phyloP scores from a whole-genome alignment of 1,140 invertebrate genomes.

The Drosophila equinoxialis region DNA sequence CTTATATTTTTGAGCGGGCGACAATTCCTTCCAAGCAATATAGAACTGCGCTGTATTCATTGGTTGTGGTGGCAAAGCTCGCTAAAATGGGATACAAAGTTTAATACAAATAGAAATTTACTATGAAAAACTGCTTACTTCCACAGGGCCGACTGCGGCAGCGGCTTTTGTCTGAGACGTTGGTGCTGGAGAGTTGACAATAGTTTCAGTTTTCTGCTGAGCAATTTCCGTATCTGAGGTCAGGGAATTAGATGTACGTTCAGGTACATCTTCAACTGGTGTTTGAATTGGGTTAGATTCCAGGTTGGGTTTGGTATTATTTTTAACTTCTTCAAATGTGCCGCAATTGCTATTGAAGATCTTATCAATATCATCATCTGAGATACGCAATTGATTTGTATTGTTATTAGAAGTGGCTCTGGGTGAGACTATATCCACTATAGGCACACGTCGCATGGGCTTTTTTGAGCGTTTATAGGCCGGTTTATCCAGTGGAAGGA shows the following conservation, averaged over 20 bases:
- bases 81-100: slow-evolving; percentile 34
- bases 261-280: slow-evolving; percentile 4
- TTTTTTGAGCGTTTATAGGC: slow-evolving; percentile 87
- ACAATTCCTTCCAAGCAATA: slow-evolving; percentile 75
- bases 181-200: neutral
- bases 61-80: slow-evolving; percentile 55
- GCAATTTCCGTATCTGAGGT: neutral
- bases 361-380: slow-evolving; percentile 80
- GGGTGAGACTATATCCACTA: slow-evolving; percentile 84
- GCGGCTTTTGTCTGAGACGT: neutral
- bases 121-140: slow-evolving; percentile 5
- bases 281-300: slow-evolving; percentile 3
- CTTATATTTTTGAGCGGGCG: slow-evolving; percentile 66
- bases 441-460: slow-evolving; percentile 84
- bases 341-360: slow-evolving; percentile 79
- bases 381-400: slow-evolving; percentile 62
- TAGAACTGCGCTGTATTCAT: slow-evolving; percentile 76
- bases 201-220: slow-evolving; percentile 5
- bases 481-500: slow-evolving; percentile 86
- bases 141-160: neutral
- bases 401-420: slow-evolving; percentile 49
- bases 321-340: slow-evolving; percentile 63
- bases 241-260: neutral
- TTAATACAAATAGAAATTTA: neutral
- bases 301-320: neutral